These are phyloP conservation scores for Nothoprocta perdicaria DNA, from an alignment of 2,113 vertebrate genomes.

Conservation along the genomic window DNA sequence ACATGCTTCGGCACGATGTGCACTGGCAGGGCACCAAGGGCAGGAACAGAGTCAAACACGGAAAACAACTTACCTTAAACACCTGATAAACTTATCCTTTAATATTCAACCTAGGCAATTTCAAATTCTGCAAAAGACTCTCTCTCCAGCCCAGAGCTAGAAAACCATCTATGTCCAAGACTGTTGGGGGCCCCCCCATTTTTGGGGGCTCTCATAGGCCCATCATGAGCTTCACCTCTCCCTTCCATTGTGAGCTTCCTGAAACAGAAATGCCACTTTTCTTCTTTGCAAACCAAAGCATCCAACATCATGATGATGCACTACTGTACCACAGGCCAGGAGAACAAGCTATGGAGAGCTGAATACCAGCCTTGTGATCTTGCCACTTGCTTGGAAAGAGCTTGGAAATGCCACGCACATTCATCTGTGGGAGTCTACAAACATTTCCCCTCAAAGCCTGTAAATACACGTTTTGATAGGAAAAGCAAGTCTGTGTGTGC, in stretches of 20 bases:
- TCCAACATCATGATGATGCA: not conserved
- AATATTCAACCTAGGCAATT: not conserved
- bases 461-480: not conserved
- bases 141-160: not conserved
- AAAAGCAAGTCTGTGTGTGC: not conserved
- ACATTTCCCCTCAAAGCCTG: not conserved
- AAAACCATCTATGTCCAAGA: not conserved
- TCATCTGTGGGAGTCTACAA: not conserved
- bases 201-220: not conserved
- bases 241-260: not conserved
- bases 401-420: not conserved
- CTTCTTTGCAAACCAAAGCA: not conserved
- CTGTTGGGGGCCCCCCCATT: too few relatives aligned
- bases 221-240: not conserved
- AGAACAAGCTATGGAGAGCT: not conserved
- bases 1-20: not conserved
- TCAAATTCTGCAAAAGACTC: not conserved
- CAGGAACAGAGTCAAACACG: not conserved
- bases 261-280: not conserved
- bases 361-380: not conserved
- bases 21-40: not conserved
- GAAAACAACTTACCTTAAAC: not conserved
- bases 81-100: not conserved
- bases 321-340: not conserved
- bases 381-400: fast-evolving